A percentile compares a stretch with the other conserved stretches of the same genome.
These are phyloP conservation scores for Clitarchus hookeri DNA, from an alignment of 2,888 invertebrate genomes.

Conservation along the genomic window DNA sequence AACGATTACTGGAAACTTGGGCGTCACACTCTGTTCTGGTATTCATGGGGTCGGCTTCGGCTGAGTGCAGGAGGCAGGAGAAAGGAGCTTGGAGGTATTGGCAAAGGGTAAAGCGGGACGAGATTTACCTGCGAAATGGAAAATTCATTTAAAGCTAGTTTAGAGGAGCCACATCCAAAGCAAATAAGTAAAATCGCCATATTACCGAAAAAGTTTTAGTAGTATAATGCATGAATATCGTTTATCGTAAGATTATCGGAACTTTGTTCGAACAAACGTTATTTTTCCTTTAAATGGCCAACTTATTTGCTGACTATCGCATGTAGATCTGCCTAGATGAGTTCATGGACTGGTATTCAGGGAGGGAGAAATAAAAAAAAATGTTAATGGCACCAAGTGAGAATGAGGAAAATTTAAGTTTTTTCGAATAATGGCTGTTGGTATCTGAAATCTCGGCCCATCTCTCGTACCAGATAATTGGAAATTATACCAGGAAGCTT, in stretches of 20 bases:
- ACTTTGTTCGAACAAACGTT: not conserved
- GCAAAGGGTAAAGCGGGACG: not conserved
- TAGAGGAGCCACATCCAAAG: not conserved
- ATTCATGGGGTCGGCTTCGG: conserved; percentile 15
- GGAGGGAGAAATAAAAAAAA: no score
- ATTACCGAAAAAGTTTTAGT: not conserved
- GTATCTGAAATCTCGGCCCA: no score
- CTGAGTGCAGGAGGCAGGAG: not conserved
- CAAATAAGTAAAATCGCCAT: not conserved
- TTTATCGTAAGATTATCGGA: not conserved
- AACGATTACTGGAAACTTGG: conserved; percentile 20
- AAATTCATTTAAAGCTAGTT: not conserved
- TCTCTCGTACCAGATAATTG: no score
- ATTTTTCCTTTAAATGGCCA: not conserved
- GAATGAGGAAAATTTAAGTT: no score
- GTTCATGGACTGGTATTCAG: no score
- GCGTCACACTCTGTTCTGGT: not conserved
- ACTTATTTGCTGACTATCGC: not conserved
- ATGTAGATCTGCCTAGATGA: no score
- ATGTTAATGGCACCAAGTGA: no score
- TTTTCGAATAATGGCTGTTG: no score
- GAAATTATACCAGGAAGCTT: no score
- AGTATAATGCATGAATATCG: not conserved
- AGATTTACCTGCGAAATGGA: not conserved
- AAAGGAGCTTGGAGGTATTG: not conserved